Evolutionary conservation across 2,797 vertebrate genomes (phyloP).

Genomic region (Paramormyrops hopkinsi): DNA sequence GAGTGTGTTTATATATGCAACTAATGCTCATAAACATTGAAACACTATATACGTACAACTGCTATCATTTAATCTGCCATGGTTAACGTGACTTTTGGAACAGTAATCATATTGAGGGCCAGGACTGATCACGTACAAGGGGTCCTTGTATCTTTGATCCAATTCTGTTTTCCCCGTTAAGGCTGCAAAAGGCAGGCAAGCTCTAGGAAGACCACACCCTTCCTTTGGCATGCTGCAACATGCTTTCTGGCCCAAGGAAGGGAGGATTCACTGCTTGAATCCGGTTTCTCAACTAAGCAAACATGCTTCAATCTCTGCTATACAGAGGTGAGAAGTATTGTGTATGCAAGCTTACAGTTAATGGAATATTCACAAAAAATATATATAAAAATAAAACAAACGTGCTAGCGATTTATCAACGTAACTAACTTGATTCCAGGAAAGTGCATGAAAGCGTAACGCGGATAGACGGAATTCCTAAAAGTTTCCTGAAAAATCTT

Average conservation of each 20-base stretch:
- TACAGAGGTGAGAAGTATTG: background rate
- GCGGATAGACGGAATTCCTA: background rate
- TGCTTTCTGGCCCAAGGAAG: background rate
- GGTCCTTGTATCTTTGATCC: background rate
- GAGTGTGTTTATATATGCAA: background rate
- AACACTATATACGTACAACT: background rate
- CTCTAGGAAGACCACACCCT: background rate
- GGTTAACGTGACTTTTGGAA: background rate
- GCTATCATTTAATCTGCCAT: background rate
- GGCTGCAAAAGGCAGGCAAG: background rate
- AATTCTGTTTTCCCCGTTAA: background rate
- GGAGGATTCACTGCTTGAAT: background rate
- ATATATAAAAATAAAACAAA: background rate
- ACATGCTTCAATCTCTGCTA: background rate
- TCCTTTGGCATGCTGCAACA: conserved; percentile 18
- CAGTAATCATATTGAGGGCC: background rate
- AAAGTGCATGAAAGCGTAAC: background rate
- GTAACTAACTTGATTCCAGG: background rate
- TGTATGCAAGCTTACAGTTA: background rate
- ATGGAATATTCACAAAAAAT: background rate
- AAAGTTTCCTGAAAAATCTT: background rate
- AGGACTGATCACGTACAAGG: background rate
- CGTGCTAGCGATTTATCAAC: background rate
- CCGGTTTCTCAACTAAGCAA: background rate
- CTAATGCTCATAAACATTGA: background rate